phyloP scores from a whole-genome alignment of 2,888 invertebrate species.

The Linnaemya vulpina region DNA sequence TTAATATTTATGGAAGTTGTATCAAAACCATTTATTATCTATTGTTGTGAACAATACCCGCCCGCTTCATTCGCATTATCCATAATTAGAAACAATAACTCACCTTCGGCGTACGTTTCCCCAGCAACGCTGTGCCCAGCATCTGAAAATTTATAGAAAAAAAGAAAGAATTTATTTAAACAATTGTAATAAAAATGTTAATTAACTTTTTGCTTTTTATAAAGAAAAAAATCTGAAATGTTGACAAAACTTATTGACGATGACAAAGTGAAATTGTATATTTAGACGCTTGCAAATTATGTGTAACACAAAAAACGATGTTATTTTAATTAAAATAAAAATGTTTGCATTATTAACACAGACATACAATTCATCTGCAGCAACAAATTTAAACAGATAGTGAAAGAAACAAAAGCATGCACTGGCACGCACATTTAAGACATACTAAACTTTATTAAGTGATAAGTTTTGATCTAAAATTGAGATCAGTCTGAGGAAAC shows the following conservation, averaged over 20 bases:
- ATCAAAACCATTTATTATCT: background rate
- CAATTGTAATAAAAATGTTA: constrained; percentile 3
- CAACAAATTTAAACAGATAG: too few species aligned
- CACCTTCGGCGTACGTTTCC: constrained; percentile 82
- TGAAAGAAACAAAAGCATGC: too few species aligned
- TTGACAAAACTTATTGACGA: too few species aligned
- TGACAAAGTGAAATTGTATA: background rate
- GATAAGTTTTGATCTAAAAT: too few species aligned
- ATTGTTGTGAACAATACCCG: background rate
- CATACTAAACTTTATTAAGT: too few species aligned
- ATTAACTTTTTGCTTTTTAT: background rate
- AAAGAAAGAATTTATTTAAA: constrained; percentile 6
- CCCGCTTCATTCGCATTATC: background rate
- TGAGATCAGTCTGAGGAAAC: too few species aligned
- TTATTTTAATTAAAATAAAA: background rate
- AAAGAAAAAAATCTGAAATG: too few species aligned
- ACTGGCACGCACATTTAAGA: too few species aligned
- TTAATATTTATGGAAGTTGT: background rate
- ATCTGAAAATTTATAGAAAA: constrained; percentile 77
- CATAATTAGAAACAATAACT: constrained; percentile 56
- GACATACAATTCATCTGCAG: too few species aligned
- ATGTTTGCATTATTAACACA: background rate
- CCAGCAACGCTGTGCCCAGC: constrained; percentile 83
- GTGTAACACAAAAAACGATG: background rate
- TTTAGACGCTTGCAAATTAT: background rate